A percentile compares a stretch with the other conserved stretches of the same genome.
Conservation (phyloP, 2,113 vertebrate genomes). For the Bos taurus region ARS-UCD2.0 NC_037343.1:39883001-39883500, state of each 20-base stretch:
- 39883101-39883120: not conserved
- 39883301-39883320: not conserved
- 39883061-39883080: constrained; percentile 25
- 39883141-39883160: not conserved
- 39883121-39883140: fast-evolving
- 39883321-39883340: constrained; percentile 6
- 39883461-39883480: constrained; percentile 74
- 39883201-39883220: not conserved
- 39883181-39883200: constrained; percentile 22
- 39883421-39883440: constrained; percentile 68
- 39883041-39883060: not conserved
- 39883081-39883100: constrained; percentile 5
- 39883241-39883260: not conserved
- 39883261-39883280: not conserved
- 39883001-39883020: constrained; percentile 61
- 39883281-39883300: not conserved
- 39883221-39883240: constrained; percentile 42
- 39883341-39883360: constrained; percentile 54
- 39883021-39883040: constrained; percentile 23
- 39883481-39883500: constrained; percentile 75
- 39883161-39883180: not conserved
- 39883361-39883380: constrained; percentile 56
- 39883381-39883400: constrained; percentile 62
- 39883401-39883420: constrained; percentile 71
- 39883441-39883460: constrained; percentile 70